Evolutionary conservation across 2,113 vertebrate genomes (phyloP).

Genomic region (Panthera tigris): DNA sequence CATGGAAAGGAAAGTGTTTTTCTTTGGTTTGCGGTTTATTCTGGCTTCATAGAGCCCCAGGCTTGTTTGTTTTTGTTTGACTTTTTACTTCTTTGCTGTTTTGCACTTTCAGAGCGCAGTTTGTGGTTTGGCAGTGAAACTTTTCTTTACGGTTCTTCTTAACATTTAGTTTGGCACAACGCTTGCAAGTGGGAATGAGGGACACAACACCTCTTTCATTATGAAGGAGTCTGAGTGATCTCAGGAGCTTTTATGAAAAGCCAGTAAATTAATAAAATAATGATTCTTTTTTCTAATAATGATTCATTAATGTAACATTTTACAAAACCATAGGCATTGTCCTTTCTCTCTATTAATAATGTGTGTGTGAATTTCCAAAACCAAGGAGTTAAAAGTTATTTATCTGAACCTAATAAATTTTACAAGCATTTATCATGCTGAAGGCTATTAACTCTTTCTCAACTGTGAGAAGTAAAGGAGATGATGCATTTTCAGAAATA

Average conservation of each 20-base stretch:
- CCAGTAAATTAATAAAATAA: not conserved
- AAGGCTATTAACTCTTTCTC: not conserved
- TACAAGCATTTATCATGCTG: not conserved
- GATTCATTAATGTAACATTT: not conserved
- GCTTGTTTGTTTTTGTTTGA: slow-evolving; percentile 36
- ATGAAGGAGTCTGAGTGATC: not conserved
- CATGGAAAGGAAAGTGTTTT: not conserved
- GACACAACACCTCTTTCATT: not conserved
- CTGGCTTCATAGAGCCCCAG: not conserved
- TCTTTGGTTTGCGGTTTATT: not conserved
- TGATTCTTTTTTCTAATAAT: not conserved
- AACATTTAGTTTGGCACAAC: slow-evolving; percentile 28
- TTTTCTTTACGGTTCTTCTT: slow-evolving; percentile 38
- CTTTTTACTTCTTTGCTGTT: slow-evolving; percentile 27
- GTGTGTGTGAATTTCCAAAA: not conserved
- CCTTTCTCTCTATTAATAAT: not conserved
- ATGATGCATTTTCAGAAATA: too few relatives aligned
- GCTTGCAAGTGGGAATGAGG: not conserved
- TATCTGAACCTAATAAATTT: not conserved
- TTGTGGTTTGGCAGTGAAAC: slow-evolving; percentile 37
- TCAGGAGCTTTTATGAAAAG: not conserved
- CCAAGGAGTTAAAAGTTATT: not conserved
- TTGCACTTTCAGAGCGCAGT: not conserved
- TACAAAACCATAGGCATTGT: not conserved
- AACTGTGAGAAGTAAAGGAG: too few relatives aligned